Conservation (phyloP, 1,140 invertebrate species). For the Argopecten irradians region DNA sequence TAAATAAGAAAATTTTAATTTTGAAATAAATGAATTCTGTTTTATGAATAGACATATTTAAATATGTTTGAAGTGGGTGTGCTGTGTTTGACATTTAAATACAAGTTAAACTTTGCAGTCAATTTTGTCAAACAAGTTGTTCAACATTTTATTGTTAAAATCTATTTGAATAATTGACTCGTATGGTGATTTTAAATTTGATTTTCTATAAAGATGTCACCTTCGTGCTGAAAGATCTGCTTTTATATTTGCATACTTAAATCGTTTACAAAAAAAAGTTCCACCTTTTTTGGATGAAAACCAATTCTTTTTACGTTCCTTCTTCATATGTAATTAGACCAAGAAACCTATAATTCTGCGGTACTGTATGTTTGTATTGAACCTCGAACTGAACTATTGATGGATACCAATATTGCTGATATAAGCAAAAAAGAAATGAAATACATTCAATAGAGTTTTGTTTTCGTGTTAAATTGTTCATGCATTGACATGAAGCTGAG, state of each 20-base stretch:
- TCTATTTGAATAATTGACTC: neutral
- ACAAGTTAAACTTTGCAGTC: neutral
- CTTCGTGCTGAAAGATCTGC: no score
- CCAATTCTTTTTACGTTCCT: neutral
- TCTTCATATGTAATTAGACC: neutral
- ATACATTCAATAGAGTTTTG: no score
- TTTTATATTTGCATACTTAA: no score
- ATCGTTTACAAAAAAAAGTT: no score
- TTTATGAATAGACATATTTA: neutral
- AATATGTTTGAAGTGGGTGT: neutral
- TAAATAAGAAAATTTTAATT: neutral
- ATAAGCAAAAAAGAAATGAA: no score
- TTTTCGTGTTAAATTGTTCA: no score
- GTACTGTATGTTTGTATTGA: no score
- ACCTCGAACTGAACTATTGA: no score
- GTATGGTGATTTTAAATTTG: neutral
- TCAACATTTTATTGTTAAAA: neutral
- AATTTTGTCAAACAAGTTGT: neutral
- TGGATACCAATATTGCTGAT: no score
- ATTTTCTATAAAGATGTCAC: neutral
- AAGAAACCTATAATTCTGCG: no score
- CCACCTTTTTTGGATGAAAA: no score
- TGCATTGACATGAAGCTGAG: no score
- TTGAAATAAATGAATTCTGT: neutral
- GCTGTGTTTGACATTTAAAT: neutral